phyloP scores from a whole-genome alignment of 2,797 vertebrate species.

The Merluccius polli region DNA sequence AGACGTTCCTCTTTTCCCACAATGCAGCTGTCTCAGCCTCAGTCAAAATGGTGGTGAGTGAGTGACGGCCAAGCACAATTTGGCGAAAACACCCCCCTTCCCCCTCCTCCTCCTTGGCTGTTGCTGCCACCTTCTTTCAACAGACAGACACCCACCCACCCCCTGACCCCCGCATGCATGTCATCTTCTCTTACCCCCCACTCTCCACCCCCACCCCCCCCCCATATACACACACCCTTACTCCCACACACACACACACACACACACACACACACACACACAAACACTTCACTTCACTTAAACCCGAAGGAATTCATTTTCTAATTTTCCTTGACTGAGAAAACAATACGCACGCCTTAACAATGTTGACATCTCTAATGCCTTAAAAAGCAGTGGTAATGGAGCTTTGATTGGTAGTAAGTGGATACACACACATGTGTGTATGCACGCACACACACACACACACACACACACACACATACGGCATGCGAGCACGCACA shows the following conservation, averaged over 20 bases:
- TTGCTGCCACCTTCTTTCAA: slow-evolving; percentile 32
- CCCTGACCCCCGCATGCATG: slow-evolving; percentile 27
- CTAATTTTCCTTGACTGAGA: slow-evolving; percentile 79
- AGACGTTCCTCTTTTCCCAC: slow-evolving; percentile 58
- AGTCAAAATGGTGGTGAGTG: slow-evolving; percentile 52
- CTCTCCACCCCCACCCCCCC: not conserved
- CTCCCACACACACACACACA: not conserved
- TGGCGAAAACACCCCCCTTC: slow-evolving; percentile 26
- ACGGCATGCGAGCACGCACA: slow-evolving; percentile 50
- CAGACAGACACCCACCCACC: slow-evolving; percentile 50
- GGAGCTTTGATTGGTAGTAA: slow-evolving; percentile 68
- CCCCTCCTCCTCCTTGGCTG: slow-evolving; percentile 1
- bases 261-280: slow-evolving; percentile 11
- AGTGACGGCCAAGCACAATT: slow-evolving; percentile 63
- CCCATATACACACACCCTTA: slow-evolving; percentile 21
- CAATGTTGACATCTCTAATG: slow-evolving; percentile 79
- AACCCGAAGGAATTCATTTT: slow-evolving; percentile 72
- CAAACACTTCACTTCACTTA: slow-evolving; percentile 51
- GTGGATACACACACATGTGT: slow-evolving; percentile 57
- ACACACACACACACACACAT: slow-evolving; percentile 39
- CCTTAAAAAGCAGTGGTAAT: slow-evolving; percentile 72
- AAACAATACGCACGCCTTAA: slow-evolving; percentile 78
- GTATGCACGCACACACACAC: slow-evolving; percentile 36
- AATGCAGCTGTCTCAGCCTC: slow-evolving; percentile 63
- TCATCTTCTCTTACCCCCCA: slow-evolving; percentile 37